Conservation (phyloP, 2,113 vertebrate genomes). For the Neotragus pygmaeus region DNA sequence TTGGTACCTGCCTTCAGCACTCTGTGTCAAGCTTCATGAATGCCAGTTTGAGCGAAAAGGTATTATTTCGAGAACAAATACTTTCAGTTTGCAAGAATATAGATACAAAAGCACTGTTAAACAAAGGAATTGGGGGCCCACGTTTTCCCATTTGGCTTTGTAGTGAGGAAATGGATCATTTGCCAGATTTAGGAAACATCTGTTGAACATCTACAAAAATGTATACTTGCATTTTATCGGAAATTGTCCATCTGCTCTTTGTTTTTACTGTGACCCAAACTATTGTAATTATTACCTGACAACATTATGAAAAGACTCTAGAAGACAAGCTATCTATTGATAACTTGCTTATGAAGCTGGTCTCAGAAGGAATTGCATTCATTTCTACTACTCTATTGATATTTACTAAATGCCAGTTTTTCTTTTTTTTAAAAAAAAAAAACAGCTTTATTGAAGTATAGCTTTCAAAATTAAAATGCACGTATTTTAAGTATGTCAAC, state of each 20-base stretch:
- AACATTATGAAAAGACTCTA: background rate
- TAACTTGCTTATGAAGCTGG: background rate
- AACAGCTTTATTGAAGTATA: background rate
- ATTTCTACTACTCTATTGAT: background rate
- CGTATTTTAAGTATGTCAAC: no score
- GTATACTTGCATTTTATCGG: background rate
- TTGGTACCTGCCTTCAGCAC: conserved; percentile 89
- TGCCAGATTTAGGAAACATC: background rate
- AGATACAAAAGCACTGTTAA: background rate
- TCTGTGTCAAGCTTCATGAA: conserved; percentile 85
- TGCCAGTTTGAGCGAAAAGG: conserved; percentile 80
- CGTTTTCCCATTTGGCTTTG: background rate
- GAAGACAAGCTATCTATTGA: background rate
- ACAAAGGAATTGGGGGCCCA: background rate
- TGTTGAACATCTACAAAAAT: background rate
- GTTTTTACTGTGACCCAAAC: background rate
- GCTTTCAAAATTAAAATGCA: no score
- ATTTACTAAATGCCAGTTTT: background rate
- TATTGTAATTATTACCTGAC: background rate
- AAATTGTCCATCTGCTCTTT: background rate
- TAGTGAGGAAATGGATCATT: background rate
- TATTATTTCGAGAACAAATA: conserved; percentile 46
- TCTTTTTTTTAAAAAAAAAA: background rate
- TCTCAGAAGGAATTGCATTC: background rate
- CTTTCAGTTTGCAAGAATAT: background rate